These are phyloP conservation scores for Phlogophora meticulosa DNA, from an alignment of 2,888 invertebrate genomes.

Conservation along the genomic window DNA sequence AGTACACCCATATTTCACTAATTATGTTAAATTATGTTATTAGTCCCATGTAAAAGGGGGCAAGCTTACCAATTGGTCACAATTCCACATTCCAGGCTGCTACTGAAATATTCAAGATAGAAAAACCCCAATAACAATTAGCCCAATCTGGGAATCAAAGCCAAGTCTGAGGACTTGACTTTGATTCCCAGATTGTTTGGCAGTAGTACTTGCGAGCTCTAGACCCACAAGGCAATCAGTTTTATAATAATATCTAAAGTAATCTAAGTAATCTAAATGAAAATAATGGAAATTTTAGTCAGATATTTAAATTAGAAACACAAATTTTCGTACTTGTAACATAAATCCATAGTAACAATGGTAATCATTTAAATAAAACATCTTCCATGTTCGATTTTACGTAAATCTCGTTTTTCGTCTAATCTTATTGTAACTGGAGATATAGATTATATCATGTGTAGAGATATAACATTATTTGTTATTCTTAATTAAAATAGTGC, in stretches of 20 bases:
- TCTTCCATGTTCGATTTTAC: not conserved
- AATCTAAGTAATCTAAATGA: not conserved
- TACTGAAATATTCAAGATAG: too few species aligned
- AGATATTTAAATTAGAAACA: constrained; percentile 2
- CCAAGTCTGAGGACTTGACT: too few species aligned
- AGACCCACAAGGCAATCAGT: not conserved
- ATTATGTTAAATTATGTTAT: too few species aligned
- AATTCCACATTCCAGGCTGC: too few species aligned
- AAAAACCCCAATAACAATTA: too few species aligned
- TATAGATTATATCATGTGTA: not conserved
- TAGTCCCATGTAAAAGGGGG: too few species aligned
- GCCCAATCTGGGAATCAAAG: too few species aligned
- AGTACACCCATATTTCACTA: too few species aligned
- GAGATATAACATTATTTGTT: not conserved
- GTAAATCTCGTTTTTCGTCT: too few species aligned
- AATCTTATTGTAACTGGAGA: too few species aligned
- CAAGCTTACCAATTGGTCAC: too few species aligned
- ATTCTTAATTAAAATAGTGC: not conserved
- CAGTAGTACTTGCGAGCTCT: not conserved
- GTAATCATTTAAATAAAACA: not conserved
- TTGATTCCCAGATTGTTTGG: not conserved
- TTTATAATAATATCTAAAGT: not conserved
- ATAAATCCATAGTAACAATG: constrained; percentile 6
- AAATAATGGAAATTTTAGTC: not conserved
- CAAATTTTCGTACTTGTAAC: not conserved